phyloP scores from a whole-genome alignment of 2,888 invertebrate species.

The Drosophila siamana region DNA sequence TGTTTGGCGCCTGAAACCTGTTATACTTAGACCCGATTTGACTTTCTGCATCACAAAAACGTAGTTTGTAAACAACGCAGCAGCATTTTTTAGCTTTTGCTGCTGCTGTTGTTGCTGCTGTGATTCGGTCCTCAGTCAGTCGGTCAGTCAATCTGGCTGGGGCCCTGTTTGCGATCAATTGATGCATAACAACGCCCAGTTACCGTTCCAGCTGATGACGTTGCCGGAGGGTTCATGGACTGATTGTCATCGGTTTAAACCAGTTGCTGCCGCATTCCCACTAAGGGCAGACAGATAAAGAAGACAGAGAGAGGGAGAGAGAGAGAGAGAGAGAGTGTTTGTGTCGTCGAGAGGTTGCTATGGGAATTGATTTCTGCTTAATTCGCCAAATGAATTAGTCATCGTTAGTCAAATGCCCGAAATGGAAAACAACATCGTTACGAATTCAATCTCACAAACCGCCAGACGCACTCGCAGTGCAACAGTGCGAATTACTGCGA shows the following conservation, averaged over 20 bases:
- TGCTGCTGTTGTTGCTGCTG: constrained; percentile 1
- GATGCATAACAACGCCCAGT: constrained; percentile 40
- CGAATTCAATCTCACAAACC: constrained; percentile 42
- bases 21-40: constrained; percentile 23
- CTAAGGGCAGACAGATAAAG: background rate
- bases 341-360: background rate
- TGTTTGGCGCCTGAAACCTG: constrained; percentile 43
- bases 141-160: constrained; percentile 24
- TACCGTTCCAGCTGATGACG: constrained; percentile 45
- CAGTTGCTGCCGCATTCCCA: constrained; percentile 54
- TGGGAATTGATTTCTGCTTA: constrained; percentile 67
- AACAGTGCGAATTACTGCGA: constrained; percentile 9
- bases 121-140: constrained; percentile 15
- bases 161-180: constrained; percentile 51
- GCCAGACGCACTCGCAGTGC: constrained; percentile 21
- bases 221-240: constrained; percentile 45
- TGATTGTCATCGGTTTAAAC: constrained; percentile 64
- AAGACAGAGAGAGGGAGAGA: background rate
- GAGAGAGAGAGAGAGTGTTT: constrained; percentile 5
- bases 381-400: constrained; percentile 31
- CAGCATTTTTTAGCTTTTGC: background rate
- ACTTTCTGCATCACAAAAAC: constrained; percentile 31
- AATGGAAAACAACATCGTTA: constrained; percentile 1
- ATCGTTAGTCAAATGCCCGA: constrained; percentile 7
- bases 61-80: background rate